A percentile compares a stretch with the other conserved stretches of the same genome.
These are phyloP conservation scores for Apantesis nais DNA, from an alignment of 2,888 invertebrate species.

Conservation along the genomic window DNA sequence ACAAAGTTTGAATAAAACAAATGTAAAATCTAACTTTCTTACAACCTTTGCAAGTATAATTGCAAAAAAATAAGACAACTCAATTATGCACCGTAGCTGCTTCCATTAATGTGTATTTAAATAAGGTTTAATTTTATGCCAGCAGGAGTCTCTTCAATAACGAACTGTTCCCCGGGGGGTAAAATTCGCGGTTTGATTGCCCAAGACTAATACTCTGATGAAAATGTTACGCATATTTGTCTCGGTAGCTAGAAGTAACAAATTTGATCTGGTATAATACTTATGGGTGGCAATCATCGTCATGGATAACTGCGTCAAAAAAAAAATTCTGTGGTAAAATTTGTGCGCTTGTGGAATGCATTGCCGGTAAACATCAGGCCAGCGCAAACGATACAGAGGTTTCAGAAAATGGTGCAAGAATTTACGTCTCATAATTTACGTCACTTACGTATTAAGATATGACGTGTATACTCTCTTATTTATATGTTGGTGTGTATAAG, in stretches of 20 bases:
- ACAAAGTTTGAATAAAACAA: neutral
- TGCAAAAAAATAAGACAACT: neutral
- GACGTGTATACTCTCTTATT: no score
- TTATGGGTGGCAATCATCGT: neutral
- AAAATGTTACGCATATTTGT: constrained; percentile 2
- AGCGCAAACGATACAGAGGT: no score
- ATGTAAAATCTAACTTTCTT: no score
- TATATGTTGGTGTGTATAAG: no score
- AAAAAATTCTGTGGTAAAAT: neutral
- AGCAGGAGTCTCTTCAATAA: neutral
- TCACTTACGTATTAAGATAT: no score
- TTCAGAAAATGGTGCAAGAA: no score
- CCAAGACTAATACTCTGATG: neutral
- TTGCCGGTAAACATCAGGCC: no score
- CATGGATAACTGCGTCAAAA: neutral
- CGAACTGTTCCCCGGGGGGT: neutral
- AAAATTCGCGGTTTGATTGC: constrained; percentile 7
- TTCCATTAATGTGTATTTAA: neutral
- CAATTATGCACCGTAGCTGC: neutral
- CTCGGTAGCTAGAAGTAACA: neutral
- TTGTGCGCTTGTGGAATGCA: no score
- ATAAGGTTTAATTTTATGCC: neutral
- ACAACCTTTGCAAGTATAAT: no score
- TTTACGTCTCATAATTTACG: no score
- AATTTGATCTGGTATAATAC: neutral